phyloP scores from a whole-genome alignment of 2,113 vertebrate species.

The Dipodomys merriami region DNA sequence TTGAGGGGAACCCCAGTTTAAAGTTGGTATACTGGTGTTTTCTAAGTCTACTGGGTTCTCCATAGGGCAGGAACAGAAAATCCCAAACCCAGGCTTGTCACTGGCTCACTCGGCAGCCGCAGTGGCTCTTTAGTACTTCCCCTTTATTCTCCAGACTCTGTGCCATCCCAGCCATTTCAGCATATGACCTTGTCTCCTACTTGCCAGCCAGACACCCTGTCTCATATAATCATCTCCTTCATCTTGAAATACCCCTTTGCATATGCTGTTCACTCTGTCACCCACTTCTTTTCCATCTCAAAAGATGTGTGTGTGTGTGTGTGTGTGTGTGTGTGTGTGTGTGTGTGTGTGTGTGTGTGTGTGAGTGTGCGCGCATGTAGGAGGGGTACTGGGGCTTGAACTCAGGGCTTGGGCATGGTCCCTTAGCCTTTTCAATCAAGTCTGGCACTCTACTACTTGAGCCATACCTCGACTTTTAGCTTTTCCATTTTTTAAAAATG shows the following conservation, averaged over 20 bases:
- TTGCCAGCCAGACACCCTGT: background rate
- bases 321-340: background rate
- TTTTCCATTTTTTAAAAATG: no score
- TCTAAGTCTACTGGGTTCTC: background rate
- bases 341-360: no score
- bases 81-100: background rate
- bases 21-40: background rate
- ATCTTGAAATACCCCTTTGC: background rate
- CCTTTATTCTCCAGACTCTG: background rate
- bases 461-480: no score
- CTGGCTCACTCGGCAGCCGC: background rate
- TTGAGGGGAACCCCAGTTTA: background rate
- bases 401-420: background rate
- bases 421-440: no score
- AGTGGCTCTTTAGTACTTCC: background rate
- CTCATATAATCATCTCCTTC: no score
- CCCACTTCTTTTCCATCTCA: background rate
- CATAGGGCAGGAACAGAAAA: background rate
- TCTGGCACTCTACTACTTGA: no score
- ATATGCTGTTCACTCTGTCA: background rate
- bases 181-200: background rate
- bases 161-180: background rate
- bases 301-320: background rate
- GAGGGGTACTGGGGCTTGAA: no score
- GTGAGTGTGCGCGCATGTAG: no score